Evolutionary conservation across 2,888 invertebrate genomes (phyloP).

Genomic region (Euzetes globulus): DNA sequence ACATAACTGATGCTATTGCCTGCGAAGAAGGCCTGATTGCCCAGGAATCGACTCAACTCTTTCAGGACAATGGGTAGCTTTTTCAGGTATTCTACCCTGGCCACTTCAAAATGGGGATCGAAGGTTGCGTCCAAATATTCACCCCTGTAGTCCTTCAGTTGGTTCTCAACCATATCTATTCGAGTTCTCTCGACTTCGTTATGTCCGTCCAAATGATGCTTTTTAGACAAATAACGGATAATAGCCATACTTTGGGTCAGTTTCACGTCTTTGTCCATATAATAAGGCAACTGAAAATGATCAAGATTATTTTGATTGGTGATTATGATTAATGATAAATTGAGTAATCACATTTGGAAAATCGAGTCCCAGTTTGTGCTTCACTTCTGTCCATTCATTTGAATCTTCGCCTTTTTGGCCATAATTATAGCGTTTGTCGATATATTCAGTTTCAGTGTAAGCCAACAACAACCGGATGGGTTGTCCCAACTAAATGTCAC

Average conservation of each 20-base stretch:
- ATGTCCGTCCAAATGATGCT: conserved; percentile 48
- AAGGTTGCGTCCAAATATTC: conserved; percentile 48
- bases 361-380: conserved; percentile 45
- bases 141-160: conserved; percentile 48
- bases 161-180: conserved; percentile 48
- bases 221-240: conserved; percentile 47
- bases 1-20: conserved; percentile 44
- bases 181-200: conserved; percentile 46
- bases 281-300: conserved; percentile 45
- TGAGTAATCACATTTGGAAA: conserved; percentile 47
- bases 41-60: conserved; percentile 47
- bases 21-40: conserved; percentile 47
- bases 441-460: conserved; percentile 48
- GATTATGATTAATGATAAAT: neutral
- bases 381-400: conserved; percentile 46
- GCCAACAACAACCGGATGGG: conserved; percentile 49
- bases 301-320: neutral
- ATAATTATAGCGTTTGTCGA: conserved; percentile 46
- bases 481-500: conserved; percentile 51
- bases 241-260: conserved; percentile 47
- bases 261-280: conserved; percentile 47
- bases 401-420: conserved; percentile 49
- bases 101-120: conserved; percentile 46
- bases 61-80: conserved; percentile 45
- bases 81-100: conserved; percentile 47